phyloP scores from a whole-genome alignment of 2,888 invertebrate species.

The Pseudanteris insignis region DNA sequence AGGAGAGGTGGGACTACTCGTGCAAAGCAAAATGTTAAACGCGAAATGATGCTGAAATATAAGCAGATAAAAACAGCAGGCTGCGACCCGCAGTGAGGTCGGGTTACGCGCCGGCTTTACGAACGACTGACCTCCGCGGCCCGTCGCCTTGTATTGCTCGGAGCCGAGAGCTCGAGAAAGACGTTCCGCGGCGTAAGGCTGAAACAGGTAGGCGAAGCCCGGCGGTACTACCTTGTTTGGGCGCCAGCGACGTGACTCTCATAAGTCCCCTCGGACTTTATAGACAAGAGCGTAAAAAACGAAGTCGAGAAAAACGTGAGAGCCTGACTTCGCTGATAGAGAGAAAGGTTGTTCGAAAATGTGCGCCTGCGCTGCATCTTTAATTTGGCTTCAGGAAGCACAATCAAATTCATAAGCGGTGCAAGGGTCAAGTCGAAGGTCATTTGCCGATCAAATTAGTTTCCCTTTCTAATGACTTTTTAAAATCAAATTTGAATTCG shows the following conservation, averaged over 20 bases:
- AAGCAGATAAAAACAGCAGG: slow-evolving; percentile 65
- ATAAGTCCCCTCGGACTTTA: slow-evolving; percentile 40
- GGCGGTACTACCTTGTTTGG: slow-evolving; percentile 44
- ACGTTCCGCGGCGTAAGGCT: slow-evolving; percentile 35
- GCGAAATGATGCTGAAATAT: slow-evolving; percentile 64
- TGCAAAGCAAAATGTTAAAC: slow-evolving; percentile 46
- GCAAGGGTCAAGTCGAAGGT: slow-evolving; percentile 10
- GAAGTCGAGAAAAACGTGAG: slow-evolving; percentile 33
- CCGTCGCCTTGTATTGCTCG: slow-evolving; percentile 47
- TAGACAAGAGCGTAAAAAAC: slow-evolving; percentile 42
- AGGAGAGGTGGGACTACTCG: slow-evolving; percentile 48
- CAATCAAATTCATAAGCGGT: slow-evolving; percentile 11
- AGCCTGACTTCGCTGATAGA: slow-evolving; percentile 20
- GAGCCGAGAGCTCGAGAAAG: slow-evolving; percentile 20
- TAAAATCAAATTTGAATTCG: too few species aligned
- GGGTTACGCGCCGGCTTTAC: slow-evolving; percentile 62
- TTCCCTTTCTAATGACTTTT: too few species aligned
- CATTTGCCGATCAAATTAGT: too few species aligned
- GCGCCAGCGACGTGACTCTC: slow-evolving; percentile 38
- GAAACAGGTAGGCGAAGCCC: slow-evolving; percentile 41
- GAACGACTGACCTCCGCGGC: slow-evolving; percentile 59
- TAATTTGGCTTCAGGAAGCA: slow-evolving; percentile 49
- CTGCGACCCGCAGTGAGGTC: slow-evolving; percentile 61
- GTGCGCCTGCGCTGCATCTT: slow-evolving; percentile 12
- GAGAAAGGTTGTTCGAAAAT: slow-evolving; percentile 29